Evolutionary conservation across 2,888 invertebrate species (phyloP).

Genomic region (Tetrapedia diversipes): DNA sequence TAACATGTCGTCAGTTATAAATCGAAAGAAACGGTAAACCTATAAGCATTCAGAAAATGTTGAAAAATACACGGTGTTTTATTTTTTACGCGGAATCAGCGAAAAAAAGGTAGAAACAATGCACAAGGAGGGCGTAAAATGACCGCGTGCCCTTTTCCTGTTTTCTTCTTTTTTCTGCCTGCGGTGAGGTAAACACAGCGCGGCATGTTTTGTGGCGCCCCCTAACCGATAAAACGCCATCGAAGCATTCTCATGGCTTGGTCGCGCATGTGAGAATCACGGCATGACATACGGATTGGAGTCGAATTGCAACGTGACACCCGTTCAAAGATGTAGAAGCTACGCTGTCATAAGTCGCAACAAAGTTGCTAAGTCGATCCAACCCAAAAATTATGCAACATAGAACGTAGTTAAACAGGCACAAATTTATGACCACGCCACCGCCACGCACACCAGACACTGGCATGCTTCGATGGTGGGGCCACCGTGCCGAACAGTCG

Average conservation of each 20-base stretch:
- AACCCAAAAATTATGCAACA: constrained; percentile 61
- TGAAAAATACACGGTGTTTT: constrained; percentile 3
- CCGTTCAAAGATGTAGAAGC: constrained; percentile 38
- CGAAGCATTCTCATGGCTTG: constrained; percentile 41
- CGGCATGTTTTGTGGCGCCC: constrained; percentile 68
- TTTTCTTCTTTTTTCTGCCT: constrained; percentile 46
- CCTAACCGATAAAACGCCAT: constrained; percentile 72
- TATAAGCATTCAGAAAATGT: background rate
- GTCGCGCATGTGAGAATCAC: constrained; percentile 64
- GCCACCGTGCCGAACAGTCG: constrained; percentile 60
- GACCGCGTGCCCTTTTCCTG: constrained; percentile 62
- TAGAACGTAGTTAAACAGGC: constrained; percentile 26
- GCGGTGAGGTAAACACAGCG: constrained; percentile 70
- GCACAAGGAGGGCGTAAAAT: constrained; percentile 42
- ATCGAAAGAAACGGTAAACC: background rate
- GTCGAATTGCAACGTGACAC: constrained; percentile 64
- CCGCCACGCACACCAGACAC: constrained; percentile 63
- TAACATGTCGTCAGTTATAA: constrained; percentile 10
- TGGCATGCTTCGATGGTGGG: constrained; percentile 66
- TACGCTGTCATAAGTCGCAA: constrained; percentile 31
- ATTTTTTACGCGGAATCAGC: background rate
- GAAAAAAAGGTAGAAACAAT: constrained; percentile 28
- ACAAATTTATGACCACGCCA: constrained; percentile 52
- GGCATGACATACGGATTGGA: constrained; percentile 61
- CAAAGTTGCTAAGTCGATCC: constrained; percentile 37